Evolutionary conservation across 2,888 invertebrate species (phyloP).

Genomic region (Eupithecia abbreviata): DNA sequence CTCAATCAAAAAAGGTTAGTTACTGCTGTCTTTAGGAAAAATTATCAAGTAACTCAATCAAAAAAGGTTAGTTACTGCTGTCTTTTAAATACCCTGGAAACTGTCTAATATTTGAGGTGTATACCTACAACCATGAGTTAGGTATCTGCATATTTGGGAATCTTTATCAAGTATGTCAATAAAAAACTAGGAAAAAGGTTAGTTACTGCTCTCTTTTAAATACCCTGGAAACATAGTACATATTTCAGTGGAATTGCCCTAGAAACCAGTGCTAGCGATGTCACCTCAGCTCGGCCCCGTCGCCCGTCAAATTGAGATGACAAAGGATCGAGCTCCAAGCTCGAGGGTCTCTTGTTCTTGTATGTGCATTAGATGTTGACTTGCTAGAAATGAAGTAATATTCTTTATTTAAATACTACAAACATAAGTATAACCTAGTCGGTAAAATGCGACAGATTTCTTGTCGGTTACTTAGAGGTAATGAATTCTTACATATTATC

Average conservation of each 20-base stretch:
- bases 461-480: no score
- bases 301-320: conserved; percentile 68
- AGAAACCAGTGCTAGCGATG: conserved; percentile 45
- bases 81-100: no score
- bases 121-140: no score
- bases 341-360: conserved; percentile 39
- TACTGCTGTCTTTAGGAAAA: no score
- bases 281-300: conserved; percentile 52
- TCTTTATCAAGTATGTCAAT: neutral
- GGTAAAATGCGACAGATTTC: no score
- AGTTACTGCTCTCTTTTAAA: neutral
- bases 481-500: no score
- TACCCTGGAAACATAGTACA: neutral
- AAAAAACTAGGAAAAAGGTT: neutral
- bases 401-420: no score
- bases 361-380: conserved; percentile 27
- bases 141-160: neutral
- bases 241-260: conserved; percentile 45
- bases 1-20: no score
- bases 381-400: neutral
- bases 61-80: no score
- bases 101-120: no score
- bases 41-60: no score
- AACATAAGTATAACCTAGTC: no score
- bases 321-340: conserved; percentile 55